These are phyloP conservation scores for Gambusia affinis DNA, from an alignment of 2,113 vertebrate genomes.

Conservation along the genomic window DNA sequence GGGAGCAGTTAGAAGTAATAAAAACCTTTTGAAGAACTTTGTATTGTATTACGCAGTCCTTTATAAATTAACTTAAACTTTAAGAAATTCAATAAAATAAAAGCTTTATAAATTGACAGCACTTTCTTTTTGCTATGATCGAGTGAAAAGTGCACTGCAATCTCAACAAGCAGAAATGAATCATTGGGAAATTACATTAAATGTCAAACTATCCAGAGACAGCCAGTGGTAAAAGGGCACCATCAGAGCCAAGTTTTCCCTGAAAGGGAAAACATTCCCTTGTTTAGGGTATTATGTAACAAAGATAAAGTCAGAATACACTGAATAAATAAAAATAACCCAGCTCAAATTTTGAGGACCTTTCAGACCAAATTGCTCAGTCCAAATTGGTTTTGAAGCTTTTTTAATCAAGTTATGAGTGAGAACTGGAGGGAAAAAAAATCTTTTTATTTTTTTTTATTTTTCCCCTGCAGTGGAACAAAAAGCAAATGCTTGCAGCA, in stretches of 20 bases:
- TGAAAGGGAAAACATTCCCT: constrained; percentile 60
- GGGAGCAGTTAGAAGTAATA: background rate
- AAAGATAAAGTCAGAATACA: constrained; percentile 20
- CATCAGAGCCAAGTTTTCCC: constrained; percentile 59
- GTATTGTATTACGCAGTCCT: background rate
- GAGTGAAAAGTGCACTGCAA: constrained; percentile 24
- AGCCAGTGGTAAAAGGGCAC: constrained; percentile 37
- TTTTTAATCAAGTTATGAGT: constrained; percentile 29
- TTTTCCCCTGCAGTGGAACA: constrained; percentile 9
- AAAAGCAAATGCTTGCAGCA: constrained; percentile 30
- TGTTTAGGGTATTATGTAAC: constrained; percentile 55
- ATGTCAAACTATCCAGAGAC: constrained; percentile 50
- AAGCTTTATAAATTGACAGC: constrained; percentile 14
- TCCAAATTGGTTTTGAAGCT: constrained; percentile 11
- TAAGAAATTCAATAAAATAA: background rate
- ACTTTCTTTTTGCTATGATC: constrained; percentile 14
- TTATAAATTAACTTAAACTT: background rate
- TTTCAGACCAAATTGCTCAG: constrained; percentile 23
- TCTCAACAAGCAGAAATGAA: constrained; percentile 19
- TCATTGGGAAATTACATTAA: constrained; percentile 61
- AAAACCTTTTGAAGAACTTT: background rate
- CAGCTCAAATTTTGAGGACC: constrained; percentile 1
- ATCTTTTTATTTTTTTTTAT: no score
- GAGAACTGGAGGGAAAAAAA: constrained; percentile 11
- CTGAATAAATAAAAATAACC: constrained; percentile 9